A percentile compares a stretch with the other conserved stretches of the same genome.
Conservation (phyloP, 2,113 vertebrate genomes). For the Prietella phreatophila region DNA sequence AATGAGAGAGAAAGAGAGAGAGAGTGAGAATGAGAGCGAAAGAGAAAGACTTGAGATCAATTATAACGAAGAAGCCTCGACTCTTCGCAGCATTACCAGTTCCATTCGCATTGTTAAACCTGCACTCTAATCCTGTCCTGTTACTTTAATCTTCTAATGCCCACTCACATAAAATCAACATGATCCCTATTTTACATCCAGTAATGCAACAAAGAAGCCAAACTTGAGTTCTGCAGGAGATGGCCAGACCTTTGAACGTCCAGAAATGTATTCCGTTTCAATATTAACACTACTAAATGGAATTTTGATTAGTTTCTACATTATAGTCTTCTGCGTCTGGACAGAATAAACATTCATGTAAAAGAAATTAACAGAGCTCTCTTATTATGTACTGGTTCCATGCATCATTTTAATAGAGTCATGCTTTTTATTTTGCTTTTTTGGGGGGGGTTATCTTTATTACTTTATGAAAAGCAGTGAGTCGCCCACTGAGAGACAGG, state of each 20-base stretch:
- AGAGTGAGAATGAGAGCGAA: too few relatives aligned
- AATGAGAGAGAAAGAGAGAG: too few relatives aligned
- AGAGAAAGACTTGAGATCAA: constrained; percentile 5
- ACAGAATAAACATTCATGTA: background rate
- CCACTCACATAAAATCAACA: background rate
- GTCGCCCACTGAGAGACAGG: constrained; percentile 57
- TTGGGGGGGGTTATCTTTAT: constrained; percentile 38
- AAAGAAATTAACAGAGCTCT: background rate
- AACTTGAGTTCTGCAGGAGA: background rate
- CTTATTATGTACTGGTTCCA: background rate
- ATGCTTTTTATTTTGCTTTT: background rate
- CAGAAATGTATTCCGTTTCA: background rate
- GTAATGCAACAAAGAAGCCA: background rate
- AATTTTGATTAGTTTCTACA: background rate
- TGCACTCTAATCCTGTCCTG: constrained; percentile 67
- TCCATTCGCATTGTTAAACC: constrained; percentile 70
- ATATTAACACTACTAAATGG: background rate
- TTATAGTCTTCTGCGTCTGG: background rate
- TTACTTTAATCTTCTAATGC: constrained; percentile 74
- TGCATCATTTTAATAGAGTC: background rate
- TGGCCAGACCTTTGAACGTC: background rate
- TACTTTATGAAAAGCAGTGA: constrained; percentile 45
- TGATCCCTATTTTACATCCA: background rate
- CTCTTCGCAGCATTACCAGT: constrained; percentile 66
- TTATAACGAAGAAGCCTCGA: constrained; percentile 54